Base-by-base conservation (phyloP, 2,113 vertebrate genomes). In the Hippocampus barbouri region DNA sequence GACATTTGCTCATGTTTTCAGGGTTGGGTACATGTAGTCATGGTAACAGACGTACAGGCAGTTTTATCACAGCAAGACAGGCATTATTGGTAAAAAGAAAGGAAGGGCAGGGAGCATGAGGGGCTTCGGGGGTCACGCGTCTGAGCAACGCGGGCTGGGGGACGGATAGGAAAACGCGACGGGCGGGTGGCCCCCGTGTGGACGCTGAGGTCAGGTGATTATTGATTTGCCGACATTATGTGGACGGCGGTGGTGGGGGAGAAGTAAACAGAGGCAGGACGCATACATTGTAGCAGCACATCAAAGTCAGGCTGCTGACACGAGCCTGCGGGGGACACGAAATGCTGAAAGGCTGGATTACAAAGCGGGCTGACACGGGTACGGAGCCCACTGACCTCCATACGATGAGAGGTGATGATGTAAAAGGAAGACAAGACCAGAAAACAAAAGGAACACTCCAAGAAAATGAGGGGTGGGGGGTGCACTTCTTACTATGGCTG, bases 191-290 rank as follows among this genome's bases (percentile, higher is more conserved):
- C 43, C 63, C 63, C 63, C 20, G 63, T 25, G 72, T 74, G 72
- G 72, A 75, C 76, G 72, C 76, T 73, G 78, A 68, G 84, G 84
- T 82, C 85, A 85, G 77, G 72, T 84, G 80, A 81, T 86, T 87
- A 91, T 89, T 85, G 88, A 91, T 88, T 84, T 87, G 67, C 73
- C 79, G 79, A 84, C 82, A 88, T 89, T 88, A 87, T 83, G 80
- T 79, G 83, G 85, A 85, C 82, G 75, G 82, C 68, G 68, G 79
- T 2, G 53, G 53, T 9, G 53, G 51, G 18, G 2, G 53, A 78
- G 83, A 72, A 66, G 82, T 75, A 74, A 66, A n/a, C 62, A 69
- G 83, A 85, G 82, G 86, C 80, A 59, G 79, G 79, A 53, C 69
- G 23, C 87, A 89, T 90, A 90, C 85, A 86, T 89, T 88, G 88